Conservation (phyloP, 2,888 invertebrate genomes). For the Panorpa germanica region DNA sequence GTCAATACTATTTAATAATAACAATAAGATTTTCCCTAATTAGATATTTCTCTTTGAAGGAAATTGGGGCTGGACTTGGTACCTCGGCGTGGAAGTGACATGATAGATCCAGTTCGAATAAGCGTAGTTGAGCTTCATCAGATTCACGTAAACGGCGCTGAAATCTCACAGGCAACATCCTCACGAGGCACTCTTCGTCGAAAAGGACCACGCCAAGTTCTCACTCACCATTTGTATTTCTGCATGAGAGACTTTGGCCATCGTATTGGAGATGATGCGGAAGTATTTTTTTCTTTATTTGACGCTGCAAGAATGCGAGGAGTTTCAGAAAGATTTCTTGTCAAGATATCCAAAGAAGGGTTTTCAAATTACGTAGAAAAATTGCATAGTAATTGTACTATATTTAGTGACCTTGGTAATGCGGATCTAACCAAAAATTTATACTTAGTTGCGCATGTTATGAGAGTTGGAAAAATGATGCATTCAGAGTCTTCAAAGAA, state of each 20-base stretch:
- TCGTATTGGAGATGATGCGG: conserved; percentile 75
- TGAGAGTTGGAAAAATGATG: conserved; percentile 74
- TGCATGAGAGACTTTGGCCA: conserved; percentile 80
- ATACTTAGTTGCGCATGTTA: conserved; percentile 77
- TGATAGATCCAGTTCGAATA: conserved; percentile 77
- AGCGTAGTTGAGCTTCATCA: conserved; percentile 78
- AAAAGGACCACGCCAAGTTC: conserved; percentile 22
- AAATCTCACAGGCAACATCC: conserved; percentile 43
- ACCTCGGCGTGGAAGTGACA: conserved; percentile 73
- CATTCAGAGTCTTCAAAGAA: conserved; percentile 22
- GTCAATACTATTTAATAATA: no score
- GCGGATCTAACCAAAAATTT: conserved; percentile 71
- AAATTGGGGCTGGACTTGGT: conserved; percentile 84
- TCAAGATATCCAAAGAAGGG: conserved; percentile 75
- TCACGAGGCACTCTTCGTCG: conserved; percentile 33
- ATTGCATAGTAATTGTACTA: conserved; percentile 70
- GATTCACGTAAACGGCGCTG: conserved; percentile 57
- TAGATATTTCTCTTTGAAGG: conserved; percentile 36
- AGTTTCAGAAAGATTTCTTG: conserved; percentile 76
- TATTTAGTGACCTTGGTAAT: conserved; percentile 56
- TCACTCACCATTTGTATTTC: conserved; percentile 66
- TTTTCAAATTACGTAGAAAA: conserved; percentile 79
- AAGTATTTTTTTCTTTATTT: conserved; percentile 72
- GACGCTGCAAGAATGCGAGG: conserved; percentile 61
- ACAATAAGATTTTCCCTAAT: no score